Percentiles rank a stretch among this genome's conserved stretches.
phyloP scores from a whole-genome alignment of 30 jellyfish, hydroid and myxozoan genomes.

The Morbakka virulenta region DNA sequence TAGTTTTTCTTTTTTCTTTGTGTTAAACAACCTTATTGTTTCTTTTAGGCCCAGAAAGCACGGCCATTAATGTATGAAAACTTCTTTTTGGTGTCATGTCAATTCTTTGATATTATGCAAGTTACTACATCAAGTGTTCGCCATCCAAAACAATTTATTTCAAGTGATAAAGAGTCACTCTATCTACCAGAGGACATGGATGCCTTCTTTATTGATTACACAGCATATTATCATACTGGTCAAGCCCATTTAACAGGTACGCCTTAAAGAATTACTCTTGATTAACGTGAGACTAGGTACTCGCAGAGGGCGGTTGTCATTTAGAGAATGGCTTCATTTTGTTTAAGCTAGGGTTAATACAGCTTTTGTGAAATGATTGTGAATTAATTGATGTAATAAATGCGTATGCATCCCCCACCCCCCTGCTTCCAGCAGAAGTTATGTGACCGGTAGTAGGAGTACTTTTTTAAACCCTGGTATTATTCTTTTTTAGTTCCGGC shows the following conservation, averaged over 20 bases:
- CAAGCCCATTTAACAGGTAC: conserved; percentile 64
- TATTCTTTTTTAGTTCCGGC: conserved; percentile 71
- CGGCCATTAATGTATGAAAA: conserved; percentile 85
- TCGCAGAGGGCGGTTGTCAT: too few species aligned
- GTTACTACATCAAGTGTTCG: conserved; percentile 69
- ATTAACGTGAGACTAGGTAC: not conserved
- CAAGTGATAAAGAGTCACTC: conserved; percentile 81
- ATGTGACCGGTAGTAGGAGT: too few species aligned
- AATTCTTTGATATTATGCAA: conserved; percentile 76
- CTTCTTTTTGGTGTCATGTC: conserved; percentile 64
- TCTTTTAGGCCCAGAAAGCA: conserved; percentile 15
- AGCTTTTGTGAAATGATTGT: too few species aligned
- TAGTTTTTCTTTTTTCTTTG: not conserved
- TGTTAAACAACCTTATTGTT: not conserved
- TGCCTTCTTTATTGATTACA: conserved; percentile 77
- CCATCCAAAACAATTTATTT: conserved; percentile 67
- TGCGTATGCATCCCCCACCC: too few species aligned
- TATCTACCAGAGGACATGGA: conserved; percentile 90
- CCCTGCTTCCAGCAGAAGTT: too few species aligned
- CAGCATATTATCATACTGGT: conserved; percentile 78
- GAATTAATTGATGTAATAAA: too few species aligned
- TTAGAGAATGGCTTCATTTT: not conserved
- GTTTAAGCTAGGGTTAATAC: not conserved
- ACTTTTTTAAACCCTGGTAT: not conserved
- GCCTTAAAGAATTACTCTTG: conserved; percentile 1